phyloP scores from a whole-genome alignment of 2,113 vertebrate species.

The Brienomyrus longianalis region DNA sequence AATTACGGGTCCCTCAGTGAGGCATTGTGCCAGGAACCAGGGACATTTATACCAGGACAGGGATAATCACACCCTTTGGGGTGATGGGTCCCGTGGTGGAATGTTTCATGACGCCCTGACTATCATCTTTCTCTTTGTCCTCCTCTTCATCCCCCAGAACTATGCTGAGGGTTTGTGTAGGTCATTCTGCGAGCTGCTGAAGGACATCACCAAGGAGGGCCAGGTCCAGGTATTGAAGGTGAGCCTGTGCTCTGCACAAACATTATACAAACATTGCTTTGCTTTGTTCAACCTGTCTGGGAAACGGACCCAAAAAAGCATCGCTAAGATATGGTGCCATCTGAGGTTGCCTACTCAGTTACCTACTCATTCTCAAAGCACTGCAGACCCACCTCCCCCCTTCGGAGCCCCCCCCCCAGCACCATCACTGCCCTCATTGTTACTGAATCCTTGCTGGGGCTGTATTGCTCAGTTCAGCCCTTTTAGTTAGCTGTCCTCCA shows the following conservation, averaged over 20 bases:
- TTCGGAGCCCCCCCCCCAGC: not conserved
- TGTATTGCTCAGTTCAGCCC: no score
- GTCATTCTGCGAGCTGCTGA: slow-evolving; percentile 83
- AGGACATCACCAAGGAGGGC: slow-evolving; percentile 87
- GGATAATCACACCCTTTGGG: not conserved
- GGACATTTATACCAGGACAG: not conserved
- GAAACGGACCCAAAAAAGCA: not conserved
- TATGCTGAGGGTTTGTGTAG: slow-evolving; percentile 78
- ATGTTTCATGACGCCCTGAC: not conserved
- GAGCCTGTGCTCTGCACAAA: not conserved
- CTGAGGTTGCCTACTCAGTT: not conserved
- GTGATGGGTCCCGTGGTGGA: not conserved
- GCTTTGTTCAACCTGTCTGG: no score
- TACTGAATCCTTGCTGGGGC: no score
- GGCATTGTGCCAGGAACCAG: not conserved
- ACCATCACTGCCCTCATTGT: not conserved
- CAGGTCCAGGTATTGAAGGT: slow-evolving; percentile 96
- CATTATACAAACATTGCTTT: not conserved
- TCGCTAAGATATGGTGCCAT: not conserved
- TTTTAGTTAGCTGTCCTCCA: no score
- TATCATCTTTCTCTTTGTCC: not conserved
- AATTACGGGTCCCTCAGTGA: not conserved
- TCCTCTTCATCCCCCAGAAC: slow-evolving; percentile 57
- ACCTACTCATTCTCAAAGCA: not conserved
- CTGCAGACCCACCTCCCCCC: not conserved